Evolutionary conservation across 2,888 invertebrate species (phyloP), one percentile per base, ranked within the genome.

Genomic region (Chesias legatella): DNA sequence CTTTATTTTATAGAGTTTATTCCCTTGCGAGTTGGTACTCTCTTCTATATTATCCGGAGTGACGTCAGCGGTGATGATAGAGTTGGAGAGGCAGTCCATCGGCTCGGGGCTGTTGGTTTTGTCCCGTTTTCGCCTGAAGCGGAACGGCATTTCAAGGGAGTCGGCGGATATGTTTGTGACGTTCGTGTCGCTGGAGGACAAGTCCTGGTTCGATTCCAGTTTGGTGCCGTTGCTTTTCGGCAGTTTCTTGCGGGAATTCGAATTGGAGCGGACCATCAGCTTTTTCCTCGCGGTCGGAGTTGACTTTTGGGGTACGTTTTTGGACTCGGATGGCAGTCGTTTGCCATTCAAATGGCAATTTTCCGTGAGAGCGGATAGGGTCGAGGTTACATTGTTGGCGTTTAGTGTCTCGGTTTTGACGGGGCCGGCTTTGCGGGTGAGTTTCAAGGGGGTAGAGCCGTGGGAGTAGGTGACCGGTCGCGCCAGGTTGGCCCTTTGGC

Each of bases 171-270:
- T 80, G 54, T 88, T 88, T 0, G 88, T 88, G 3, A 86, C 75
- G 35, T 88, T 89, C 0, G 89, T 88, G 43, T 88, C 88, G 44
- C 88, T 88, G 21, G 89, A 88, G 27, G 89, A 88, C 44, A 88
- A 52, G 17, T 88, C 89, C 39, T 86, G 85, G 1, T 73, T 72
- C 1, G 76, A 63, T 43, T 83, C 84, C 6, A 84, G 58, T 44
- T 84, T 85, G 1, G 75, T 52, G 1, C 67, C 47, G 41, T 61
- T 73, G 43, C 64, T 73, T 59, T 88, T 88, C 0, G 86, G 78
- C 1, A 82, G 59, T 43, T 86, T 88, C 58, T 86, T 86, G 7
- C 85, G 71, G 0, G 82, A 79, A 35, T 48, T 85, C 0, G 86
- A 86, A 43, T 81, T 84, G 0, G 88, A 86, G 0, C 88, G 64